Evolutionary conservation across 2,797 vertebrate genomes (phyloP), one percentile per base, ranked within the genome.

Genomic region (Dallia pectoralis): DNA sequence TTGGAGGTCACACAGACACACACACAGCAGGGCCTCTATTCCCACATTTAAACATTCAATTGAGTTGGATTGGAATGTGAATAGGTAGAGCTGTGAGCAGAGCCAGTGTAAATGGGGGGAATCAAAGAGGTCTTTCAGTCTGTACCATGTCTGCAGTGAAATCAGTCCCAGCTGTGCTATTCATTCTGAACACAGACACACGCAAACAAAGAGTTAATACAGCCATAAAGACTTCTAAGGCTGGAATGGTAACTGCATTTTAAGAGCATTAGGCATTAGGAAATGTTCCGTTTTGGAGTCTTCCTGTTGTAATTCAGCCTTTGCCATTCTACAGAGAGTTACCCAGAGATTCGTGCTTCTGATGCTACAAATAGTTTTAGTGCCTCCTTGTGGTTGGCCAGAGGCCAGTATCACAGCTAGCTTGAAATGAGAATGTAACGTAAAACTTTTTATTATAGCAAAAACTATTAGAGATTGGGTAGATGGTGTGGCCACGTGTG

Each of bases 121-220:
- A 79, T 90, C 85, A 92, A 93, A 89, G 88, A 74, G 78, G 69
- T 74, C 75, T 83, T 90, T 89, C 81, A 82, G 15, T 16, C 29
- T 6, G 47, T 25, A 67, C 53, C 14, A 29, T 32, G 70, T 36
- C 65, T 69, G 62, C 71, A 18, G 79, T 71, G 68, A 70, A 69
- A 76, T 89, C 84, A 88, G 84, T 85, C 90, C 87, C 88, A 89
- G 86, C 87, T 88, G 86, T 72, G 82, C 51, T 73, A 77, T 56
- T 44, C 30, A 65, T 22, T 64, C 70, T n/a, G 1, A 44, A 44
- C 40, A 44, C 40, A 44, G 40, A 53, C 9, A 33, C 32, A 18
- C 33, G 15, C 75, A 63, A 44, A 48, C 76, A 74, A n/a, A n/a
- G 56, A 14, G 25, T 64, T 7, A 56, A 18, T 48, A 59, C 53